Evolutionary conservation across 2,113 vertebrate genomes (phyloP).

Genomic region (Cebus imitator): DNA sequence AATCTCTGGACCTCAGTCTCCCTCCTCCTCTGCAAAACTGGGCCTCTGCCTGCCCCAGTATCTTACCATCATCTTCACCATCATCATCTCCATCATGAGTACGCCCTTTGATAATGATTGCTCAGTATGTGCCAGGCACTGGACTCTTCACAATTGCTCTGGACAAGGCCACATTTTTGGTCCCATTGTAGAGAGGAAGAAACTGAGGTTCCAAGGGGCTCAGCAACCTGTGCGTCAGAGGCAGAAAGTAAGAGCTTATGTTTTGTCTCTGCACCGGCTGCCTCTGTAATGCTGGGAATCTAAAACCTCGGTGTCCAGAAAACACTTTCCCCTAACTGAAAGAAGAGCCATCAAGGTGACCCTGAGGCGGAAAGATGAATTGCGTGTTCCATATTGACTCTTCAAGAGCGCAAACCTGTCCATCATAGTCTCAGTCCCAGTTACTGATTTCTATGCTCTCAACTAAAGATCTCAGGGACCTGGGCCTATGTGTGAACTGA

Average conservation of each 20-base stretch:
- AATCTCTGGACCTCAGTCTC: background rate
- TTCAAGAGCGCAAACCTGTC: background rate
- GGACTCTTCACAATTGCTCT: background rate
- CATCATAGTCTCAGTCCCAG: constrained; percentile 48
- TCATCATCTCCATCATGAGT: background rate
- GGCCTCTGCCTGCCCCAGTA: background rate
- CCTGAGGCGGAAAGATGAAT: constrained; percentile 46
- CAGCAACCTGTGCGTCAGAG: background rate
- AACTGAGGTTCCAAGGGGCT: background rate
- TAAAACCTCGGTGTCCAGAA: too few relatives aligned
- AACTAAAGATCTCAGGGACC: background rate
- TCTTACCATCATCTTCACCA: background rate
- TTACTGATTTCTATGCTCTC: constrained; percentile 60
- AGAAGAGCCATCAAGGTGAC: constrained; percentile 19
- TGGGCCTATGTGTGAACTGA: constrained; percentile 61
- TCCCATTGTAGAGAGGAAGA: background rate
- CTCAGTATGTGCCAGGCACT: accelerated
- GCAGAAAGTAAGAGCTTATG: background rate
- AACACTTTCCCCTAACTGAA: background rate
- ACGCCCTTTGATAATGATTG: background rate
- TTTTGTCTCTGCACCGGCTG: accelerated
- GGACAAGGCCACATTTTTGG: accelerated
- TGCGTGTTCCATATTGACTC: background rate
- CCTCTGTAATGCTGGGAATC: background rate
- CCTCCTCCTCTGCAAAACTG: background rate